Evolutionary conservation across 1,140 invertebrate species (phyloP).

Genomic region (Drosophila tsacasi): DNA sequence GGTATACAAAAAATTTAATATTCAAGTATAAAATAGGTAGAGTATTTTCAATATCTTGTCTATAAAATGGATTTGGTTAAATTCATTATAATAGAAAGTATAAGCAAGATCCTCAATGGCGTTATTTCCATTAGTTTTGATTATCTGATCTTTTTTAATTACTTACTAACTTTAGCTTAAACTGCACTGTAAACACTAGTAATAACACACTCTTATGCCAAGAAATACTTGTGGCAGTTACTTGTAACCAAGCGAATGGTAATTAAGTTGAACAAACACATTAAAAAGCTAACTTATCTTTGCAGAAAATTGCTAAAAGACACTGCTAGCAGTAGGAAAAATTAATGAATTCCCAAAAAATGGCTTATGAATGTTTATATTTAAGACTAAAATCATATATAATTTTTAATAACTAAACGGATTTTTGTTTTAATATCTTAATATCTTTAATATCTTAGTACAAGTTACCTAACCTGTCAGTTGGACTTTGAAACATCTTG

Average conservation of each 20-base stretch:
- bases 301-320: too few species aligned
- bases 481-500: too few species aligned
- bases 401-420: background rate
- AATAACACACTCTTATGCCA: too few species aligned
- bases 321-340: background rate
- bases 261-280: slow-evolving; percentile 10
- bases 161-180: background rate
- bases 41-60: too few species aligned
- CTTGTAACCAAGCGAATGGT: background rate
- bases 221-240: background rate
- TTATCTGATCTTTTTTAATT: background rate
- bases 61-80: background rate
- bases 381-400: background rate
- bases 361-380: background rate
- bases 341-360: too few species aligned
- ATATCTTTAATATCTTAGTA: too few species aligned
- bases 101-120: background rate
- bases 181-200: too few species aligned
- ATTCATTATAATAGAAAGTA: background rate
- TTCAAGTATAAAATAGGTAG: too few species aligned
- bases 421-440: background rate
- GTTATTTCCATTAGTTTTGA: background rate
- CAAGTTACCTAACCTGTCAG: background rate
- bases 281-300: background rate
- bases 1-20: background rate